Evolutionary conservation across 1,140 invertebrate genomes (phyloP), one percentile per base, ranked within the genome.

Genomic region (Helicorthomorpha holstii): DNA sequence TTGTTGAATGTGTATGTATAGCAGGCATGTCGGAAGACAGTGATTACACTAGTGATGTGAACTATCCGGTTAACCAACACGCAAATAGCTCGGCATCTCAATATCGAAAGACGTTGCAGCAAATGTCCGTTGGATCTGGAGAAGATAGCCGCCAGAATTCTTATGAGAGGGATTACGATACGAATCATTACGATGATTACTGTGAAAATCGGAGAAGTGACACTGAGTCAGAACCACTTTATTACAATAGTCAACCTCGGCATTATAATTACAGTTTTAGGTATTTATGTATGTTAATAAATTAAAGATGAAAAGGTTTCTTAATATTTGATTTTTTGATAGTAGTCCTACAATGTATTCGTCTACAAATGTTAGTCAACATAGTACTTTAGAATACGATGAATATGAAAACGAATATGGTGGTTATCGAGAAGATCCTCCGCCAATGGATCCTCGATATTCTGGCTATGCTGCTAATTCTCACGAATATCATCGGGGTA

Each of bases 31-130:
- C 90, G 23, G 92, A 97, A 71, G 92, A 92, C 71, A 87, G 83
- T 59, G 92, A 97, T 70, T 97, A 97, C 69, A 96, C 91, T 27
- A 90, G 85, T 51, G 92, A 97, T 70, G 77, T 94, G 60, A 95
- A 92, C 73, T 95, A 87, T 71, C 91, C 91, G 41, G 81, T 92
- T 54, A 85, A 81, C 42, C 82, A 86, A 63, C 57, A 58, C 50
- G 75, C 85, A 47, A 89, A 89, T 67, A 85, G 82, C 60, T 86
- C 83, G 25, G 82, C 82, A 4, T 87, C 83, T 23, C 85, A 88
- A 67, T 89, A 85, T 65, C 73, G 81, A 48, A 74, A 73, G 24
- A 84, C 63, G 74, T 7, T 25, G 84, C 64, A 72, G 78, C 62
- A 85, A 81, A 48, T 83, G 82, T 59, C 81, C 85, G 69, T 71